These are phyloP conservation scores for Lophura nycthemera DNA, from an alignment of 2,113 vertebrate species.

Conservation along the genomic window DNA sequence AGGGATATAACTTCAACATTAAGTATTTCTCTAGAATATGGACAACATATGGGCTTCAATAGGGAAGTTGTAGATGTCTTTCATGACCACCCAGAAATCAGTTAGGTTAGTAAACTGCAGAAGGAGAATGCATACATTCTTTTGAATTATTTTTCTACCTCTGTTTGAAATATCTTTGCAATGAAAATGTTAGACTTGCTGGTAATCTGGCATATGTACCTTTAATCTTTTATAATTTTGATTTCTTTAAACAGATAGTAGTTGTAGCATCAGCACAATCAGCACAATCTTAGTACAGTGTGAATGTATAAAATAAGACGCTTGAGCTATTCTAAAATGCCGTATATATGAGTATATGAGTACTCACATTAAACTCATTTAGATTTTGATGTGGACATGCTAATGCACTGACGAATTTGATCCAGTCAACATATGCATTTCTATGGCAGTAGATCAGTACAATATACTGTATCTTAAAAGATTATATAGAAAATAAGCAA, in stretches of 20 bases:
- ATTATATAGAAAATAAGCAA: background rate
- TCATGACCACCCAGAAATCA: background rate
- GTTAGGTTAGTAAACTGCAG: background rate
- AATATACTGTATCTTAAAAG: background rate
- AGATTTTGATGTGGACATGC: background rate
- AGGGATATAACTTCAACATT: conserved; percentile 21
- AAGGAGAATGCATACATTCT: background rate
- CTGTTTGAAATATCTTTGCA: background rate
- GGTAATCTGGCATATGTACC: background rate
- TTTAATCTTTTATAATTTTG: background rate
- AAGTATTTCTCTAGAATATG: conserved; percentile 46
- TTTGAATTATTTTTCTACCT: background rate
- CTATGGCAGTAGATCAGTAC: background rate
- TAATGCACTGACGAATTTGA: background rate
- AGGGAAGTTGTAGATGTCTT: background rate
- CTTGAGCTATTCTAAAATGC: background rate
- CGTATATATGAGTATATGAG: background rate
- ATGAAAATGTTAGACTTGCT: background rate
- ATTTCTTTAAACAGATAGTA: background rate
- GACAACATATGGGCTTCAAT: background rate
- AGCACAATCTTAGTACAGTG: background rate
- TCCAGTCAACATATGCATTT: background rate
- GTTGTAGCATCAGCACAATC: too few species aligned
- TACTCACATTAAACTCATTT: background rate
- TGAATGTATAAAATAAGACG: background rate